Evolutionary conservation across 1,140 invertebrate genomes (phyloP).

Genomic region (Aphis gossypii): DNA sequence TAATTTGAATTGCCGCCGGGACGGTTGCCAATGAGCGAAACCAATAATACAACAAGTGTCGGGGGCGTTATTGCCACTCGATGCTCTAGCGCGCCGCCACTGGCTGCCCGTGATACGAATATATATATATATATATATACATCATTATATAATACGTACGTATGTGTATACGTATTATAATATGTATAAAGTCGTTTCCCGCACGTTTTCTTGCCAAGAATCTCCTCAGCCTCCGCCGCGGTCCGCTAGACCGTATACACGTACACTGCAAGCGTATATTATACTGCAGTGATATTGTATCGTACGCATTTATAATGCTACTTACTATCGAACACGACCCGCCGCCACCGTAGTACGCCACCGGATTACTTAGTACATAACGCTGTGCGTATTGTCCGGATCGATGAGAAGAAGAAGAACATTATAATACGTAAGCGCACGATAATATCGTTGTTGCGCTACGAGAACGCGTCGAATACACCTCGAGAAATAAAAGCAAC

Average conservation of each 20-base stretch:
- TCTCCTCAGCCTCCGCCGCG: background rate
- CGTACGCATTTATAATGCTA: background rate
- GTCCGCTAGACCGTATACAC: background rate
- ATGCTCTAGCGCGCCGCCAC: background rate
- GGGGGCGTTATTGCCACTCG: conserved; percentile 37
- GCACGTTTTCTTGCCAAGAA: conserved; percentile 40
- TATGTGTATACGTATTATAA: too few relatives aligned
- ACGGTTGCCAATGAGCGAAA: conserved; percentile 47
- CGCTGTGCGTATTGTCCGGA: too few relatives aligned
- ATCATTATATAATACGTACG: too few relatives aligned
- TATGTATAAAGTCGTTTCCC: background rate
- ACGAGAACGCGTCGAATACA: too few relatives aligned
- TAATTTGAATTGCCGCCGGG: conserved; percentile 52
- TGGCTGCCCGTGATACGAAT: background rate
- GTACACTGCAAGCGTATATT: background rate
- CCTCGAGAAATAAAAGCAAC: too few relatives aligned
- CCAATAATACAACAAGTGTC: conserved; percentile 50
- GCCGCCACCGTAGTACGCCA: too few relatives aligned
- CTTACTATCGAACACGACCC: background rate
- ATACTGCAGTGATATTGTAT: too few relatives aligned
- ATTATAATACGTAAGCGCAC: too few relatives aligned
- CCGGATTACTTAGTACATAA: too few relatives aligned
- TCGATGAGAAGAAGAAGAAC: too few relatives aligned
- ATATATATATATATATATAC: background rate
- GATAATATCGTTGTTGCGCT: too few relatives aligned